Evolutionary conservation across 2,797 vertebrate genomes (phyloP).

Genomic region (Sylvilagus floridanus): DNA sequence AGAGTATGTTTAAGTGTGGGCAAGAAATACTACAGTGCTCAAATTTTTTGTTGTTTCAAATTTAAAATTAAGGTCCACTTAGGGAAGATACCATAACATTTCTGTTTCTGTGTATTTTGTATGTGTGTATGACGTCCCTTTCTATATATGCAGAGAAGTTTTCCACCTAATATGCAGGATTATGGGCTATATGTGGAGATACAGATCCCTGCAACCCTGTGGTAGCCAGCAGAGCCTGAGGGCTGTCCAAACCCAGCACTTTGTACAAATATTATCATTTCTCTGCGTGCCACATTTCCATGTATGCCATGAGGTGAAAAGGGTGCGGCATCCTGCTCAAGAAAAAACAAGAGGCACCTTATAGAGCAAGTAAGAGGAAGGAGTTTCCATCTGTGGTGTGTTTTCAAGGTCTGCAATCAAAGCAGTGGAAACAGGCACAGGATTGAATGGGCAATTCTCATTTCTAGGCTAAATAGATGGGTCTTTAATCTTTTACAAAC

Average conservation of each 20-base stretch:
- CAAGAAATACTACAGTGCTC: constrained; percentile 57
- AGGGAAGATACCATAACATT: neutral
- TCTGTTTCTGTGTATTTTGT: constrained; percentile 33
- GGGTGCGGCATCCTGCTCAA: neutral
- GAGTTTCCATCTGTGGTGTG: neutral
- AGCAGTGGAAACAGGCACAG: constrained; percentile 10
- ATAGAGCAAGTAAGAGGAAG: neutral
- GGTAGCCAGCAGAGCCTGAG: neutral
- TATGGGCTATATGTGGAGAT: neutral
- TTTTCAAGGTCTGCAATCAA: constrained; percentile 42
- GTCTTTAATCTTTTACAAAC: constrained; percentile 68
- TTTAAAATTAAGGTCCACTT: constrained; percentile 57
- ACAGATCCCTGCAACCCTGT: neutral
- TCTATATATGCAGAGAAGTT: neutral
- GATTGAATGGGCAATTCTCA: neutral
- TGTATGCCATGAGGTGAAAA: neutral
- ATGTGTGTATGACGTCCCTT: neutral
- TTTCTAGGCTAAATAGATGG: constrained; percentile 38
- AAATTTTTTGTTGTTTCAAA: constrained; percentile 63
- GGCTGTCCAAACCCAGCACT: neutral
- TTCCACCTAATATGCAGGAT: neutral
- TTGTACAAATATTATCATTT: neutral
- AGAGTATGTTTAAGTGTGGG: constrained; percentile 58
- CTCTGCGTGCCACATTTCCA: neutral
- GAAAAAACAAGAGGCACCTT: neutral